phyloP scores from a whole-genome alignment of 2,113 vertebrate species.

The zebrafish (Danio rerio) region DNA sequence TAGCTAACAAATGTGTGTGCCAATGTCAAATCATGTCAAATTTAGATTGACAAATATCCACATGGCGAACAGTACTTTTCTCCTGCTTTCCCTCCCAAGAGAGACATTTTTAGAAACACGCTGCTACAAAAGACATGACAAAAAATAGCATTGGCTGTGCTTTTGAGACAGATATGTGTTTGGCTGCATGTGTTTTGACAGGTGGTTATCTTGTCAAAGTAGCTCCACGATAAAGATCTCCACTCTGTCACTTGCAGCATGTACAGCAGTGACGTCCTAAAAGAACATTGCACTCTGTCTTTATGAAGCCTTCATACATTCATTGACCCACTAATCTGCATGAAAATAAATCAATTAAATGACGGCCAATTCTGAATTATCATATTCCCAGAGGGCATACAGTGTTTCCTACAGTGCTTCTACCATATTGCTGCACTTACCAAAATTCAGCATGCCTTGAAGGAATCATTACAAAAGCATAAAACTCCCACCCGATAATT shows the following conservation, averaged over 20 bases:
- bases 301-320: background rate
- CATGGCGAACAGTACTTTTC: no score
- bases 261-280: background rate
- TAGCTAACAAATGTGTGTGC: no score
- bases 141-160: background rate
- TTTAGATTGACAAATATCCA: no score
- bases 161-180: slow-evolving; percentile 14
- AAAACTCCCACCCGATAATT: slow-evolving; percentile 74
- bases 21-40: no score
- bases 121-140: background rate
- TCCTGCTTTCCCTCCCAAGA: no score
- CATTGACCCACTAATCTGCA: background rate
- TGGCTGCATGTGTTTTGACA: slow-evolving; percentile 11
- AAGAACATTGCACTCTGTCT: background rate
- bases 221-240: slow-evolving; percentile 8
- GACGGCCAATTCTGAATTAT: background rate
- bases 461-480: slow-evolving; percentile 69
- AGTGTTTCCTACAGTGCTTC: background rate
- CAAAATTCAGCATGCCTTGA: slow-evolving; percentile 72
- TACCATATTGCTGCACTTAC: slow-evolving; percentile 28
- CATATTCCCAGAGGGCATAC: slow-evolving; percentile 22
- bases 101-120: background rate
- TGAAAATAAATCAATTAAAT: background rate
- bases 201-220: slow-evolving; percentile 26
- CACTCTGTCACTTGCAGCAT: background rate